Evolutionary conservation across 2,888 invertebrate genomes (phyloP).

Genomic region (Acanthosoma haemorrhoidale): DNA sequence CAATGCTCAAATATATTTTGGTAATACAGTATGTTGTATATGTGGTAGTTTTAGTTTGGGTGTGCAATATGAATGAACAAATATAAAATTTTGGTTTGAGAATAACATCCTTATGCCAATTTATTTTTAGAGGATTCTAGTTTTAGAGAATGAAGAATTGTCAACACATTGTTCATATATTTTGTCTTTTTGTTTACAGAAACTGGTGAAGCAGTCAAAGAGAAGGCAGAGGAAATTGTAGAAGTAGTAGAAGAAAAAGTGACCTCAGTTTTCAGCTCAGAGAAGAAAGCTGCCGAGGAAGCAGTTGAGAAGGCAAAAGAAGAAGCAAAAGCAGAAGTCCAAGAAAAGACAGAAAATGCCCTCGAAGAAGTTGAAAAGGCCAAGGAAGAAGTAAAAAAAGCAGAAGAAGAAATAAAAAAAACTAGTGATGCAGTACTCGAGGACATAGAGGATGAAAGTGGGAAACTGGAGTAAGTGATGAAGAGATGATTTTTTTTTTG

Average conservation of each 20-base stretch:
- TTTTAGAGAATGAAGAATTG: too few species aligned
- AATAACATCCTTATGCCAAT: too few species aligned
- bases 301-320: conserved; percentile 19
- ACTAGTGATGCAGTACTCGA: background rate
- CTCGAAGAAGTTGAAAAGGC: conserved; percentile 23
- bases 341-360: conserved; percentile 5
- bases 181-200: conserved; percentile 31
- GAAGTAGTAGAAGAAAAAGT: conserved; percentile 35
- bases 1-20: too few species aligned
- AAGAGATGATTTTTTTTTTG: background rate
- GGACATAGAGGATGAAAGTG: background rate
- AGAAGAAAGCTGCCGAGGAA: conserved; percentile 21
- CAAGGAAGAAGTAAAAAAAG: conserved; percentile 18
- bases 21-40: too few species aligned
- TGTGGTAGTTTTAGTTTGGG: too few species aligned
- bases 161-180: too few species aligned
- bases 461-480: background rate
- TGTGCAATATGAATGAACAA: too few species aligned
- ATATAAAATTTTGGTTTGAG: too few species aligned
- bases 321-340: conserved; percentile 4
- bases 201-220: conserved; percentile 33
- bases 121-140: too few species aligned
- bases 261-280: conserved; percentile 20
- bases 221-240: conserved; percentile 32
- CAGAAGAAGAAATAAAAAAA: background rate